Conservation (phyloP, 2,797 vertebrate genomes). For the Borostomias antarcticus region DNA sequence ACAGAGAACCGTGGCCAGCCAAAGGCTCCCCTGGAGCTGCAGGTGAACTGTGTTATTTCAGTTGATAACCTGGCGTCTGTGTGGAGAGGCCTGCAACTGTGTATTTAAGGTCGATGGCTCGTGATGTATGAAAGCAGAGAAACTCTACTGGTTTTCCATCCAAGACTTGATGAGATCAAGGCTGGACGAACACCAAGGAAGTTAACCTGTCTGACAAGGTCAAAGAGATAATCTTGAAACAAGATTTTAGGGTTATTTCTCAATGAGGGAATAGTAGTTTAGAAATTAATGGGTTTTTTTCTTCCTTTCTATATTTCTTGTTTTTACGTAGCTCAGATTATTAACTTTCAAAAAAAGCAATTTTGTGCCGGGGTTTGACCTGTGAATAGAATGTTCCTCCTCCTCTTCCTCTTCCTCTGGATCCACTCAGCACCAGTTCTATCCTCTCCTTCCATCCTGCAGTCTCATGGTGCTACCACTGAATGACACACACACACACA, state of each 20-base stretch:
- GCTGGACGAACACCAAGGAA: constrained; percentile 78
- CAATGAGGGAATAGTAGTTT: constrained; percentile 87
- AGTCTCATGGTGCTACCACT: constrained; percentile 96
- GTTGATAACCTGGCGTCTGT: constrained; percentile 86
- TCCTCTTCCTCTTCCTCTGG: constrained; percentile 75
- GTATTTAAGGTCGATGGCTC: constrained; percentile 86
- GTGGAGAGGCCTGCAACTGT: constrained; percentile 88
- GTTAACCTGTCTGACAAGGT: constrained; percentile 85
- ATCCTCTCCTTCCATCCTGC: constrained; percentile 59
- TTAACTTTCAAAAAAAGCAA: constrained; percentile 90
- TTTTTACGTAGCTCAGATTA: constrained; percentile 86
- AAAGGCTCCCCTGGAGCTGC: constrained; percentile 87
- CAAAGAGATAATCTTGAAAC: constrained; percentile 66
- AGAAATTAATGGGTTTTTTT: constrained; percentile 90
- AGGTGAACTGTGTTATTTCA: constrained; percentile 79
- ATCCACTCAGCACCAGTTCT: constrained; percentile 86
- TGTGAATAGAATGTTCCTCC: constrained; percentile 96
- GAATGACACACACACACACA: constrained; percentile 73
- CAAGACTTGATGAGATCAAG: constrained; percentile 92
- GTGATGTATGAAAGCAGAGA: constrained; percentile 83
- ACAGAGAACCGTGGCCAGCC: constrained; percentile 86
- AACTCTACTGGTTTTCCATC: constrained; percentile 82
- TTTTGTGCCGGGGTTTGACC: constrained; percentile 94
- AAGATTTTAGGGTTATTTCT: constrained; percentile 88
- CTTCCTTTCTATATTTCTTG: constrained; percentile 60